Base-by-base conservation (phyloP, 2,888 invertebrate genomes). In the Metopia argyrocephala region DNA sequence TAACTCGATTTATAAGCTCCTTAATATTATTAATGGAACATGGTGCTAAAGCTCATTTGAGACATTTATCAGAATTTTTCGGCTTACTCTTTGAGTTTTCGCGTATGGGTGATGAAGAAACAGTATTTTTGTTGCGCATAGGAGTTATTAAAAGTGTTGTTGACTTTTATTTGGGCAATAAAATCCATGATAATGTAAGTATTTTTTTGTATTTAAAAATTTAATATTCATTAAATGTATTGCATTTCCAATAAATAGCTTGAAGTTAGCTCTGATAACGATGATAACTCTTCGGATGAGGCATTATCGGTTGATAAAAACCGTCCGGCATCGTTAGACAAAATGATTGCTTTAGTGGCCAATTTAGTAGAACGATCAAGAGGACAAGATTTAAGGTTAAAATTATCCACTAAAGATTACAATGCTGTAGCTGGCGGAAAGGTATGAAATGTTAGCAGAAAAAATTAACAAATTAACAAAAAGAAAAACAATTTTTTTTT, bases 81-180 rank as follows among this genome's bases (percentile, higher is more conserved):
- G 95, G 96, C 48, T 93, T 98, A 85, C 91, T 98, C 82, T 95
- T 96, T 89, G 98, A 98, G 90, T 98, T 98, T 90, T 96, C 97
- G 85, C 95, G 97, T 89, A 96, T 97, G 96, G 97, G 98, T 0
- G 97, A 97, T 83, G 97, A 97, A 86, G 98, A 98, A 89, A 95
- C 96, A 28, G 93, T 94, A 88, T 98, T 98, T 91, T 92, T 98
- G 86, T 92, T 97, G 83, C 93, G 95, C 27, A 94, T 96, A 74
- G 96, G 96, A 87, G 96, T 97, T 45, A 97, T 98, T 83, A 94
- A 96, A 76, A 95, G 94, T 73, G 96, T 98, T 93, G 95, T 97
- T 57, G 95, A 95, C 89, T 98, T 98, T 91, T 98, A 98, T 91
- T 92, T 98, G 70, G 97, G 96, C 20, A 95, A 96, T 86, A 96